Evolutionary conservation across 2,113 vertebrate genomes (phyloP).

Genomic region (Acrocephalus arundinaceus): DNA sequence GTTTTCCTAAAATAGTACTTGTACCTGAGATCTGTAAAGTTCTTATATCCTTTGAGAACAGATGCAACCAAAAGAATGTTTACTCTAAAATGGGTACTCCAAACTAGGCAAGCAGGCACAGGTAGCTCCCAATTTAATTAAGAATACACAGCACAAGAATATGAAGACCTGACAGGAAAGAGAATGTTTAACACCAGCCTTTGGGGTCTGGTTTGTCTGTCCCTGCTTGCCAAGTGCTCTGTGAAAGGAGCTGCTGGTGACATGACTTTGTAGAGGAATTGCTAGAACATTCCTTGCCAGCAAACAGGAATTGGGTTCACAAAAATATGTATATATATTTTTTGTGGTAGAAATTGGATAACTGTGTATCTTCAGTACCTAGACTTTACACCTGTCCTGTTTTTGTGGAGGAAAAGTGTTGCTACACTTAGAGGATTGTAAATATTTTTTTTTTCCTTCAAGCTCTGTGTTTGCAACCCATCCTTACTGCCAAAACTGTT

Average conservation of each 20-base stretch:
- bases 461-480: background rate
- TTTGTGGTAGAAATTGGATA: background rate
- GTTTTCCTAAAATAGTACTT: background rate
- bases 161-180: background rate
- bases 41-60: background rate
- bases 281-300: background rate
- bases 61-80: background rate
- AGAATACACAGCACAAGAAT: background rate
- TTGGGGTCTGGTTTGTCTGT: background rate
- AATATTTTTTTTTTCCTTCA: background rate
- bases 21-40: background rate
- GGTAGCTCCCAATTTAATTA: background rate
- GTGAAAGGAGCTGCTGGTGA: background rate
- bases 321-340: rapidly evolving
- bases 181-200: background rate
- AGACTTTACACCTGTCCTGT: background rate
- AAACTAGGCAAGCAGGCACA: background rate
- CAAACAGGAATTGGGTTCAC: background rate
- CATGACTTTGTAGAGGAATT: background rate
- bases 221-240: background rate
- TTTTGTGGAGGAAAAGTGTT: background rate
- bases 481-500: background rate
- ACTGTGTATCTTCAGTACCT: background rate
- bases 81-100: background rate
- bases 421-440: background rate